Evolutionary conservation across 2,888 invertebrate genomes (phyloP).

Genomic region (Scaptomyza cyrtandrae): DNA sequence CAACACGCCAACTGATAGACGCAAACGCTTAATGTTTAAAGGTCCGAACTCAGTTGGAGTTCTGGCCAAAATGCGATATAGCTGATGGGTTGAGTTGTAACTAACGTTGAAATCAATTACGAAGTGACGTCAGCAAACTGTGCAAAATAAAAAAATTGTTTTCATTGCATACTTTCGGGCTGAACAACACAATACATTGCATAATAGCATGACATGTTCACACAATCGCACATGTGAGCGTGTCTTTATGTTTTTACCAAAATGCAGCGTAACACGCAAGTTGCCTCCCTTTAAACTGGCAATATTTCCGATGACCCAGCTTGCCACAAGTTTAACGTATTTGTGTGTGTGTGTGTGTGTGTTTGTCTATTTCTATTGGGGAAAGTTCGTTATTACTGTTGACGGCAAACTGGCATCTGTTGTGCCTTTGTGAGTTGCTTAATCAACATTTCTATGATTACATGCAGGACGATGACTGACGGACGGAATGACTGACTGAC

Average conservation of each 20-base stretch:
- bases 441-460: slow-evolving; percentile 52
- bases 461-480: slow-evolving; percentile 2
- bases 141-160: slow-evolving; percentile 9
- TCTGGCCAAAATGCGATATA: slow-evolving; percentile 4
- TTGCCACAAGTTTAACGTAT: slow-evolving; percentile 16
- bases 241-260: slow-evolving; percentile 27
- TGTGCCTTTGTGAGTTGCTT: slow-evolving; percentile 30
- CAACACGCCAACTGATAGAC: slow-evolving; percentile 3
- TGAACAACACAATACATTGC: slow-evolving; percentile 28
- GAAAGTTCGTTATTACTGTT: slow-evolving; percentile 30
- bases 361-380: slow-evolving; percentile 9
- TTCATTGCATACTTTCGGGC: slow-evolving; percentile 47
- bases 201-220: slow-evolving; percentile 20
- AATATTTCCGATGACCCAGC: slow-evolving; percentile 11
- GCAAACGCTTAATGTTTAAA: not conserved
- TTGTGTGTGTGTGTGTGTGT: slow-evolving; percentile 6
- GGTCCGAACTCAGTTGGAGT: not conserved
- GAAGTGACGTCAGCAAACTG: slow-evolving; percentile 51
- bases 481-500: not conserved
- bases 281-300: slow-evolving; percentile 30
- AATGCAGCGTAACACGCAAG: slow-evolving; percentile 18
- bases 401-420: slow-evolving; percentile 21
- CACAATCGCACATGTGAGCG: not conserved
- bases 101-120: slow-evolving; percentile 53
- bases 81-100: not conserved